Percentiles rank a stretch among this genome's conserved stretches.
Evolutionary conservation across 1,140 invertebrate species (phyloP).

Genomic region (Meloidogyne exigua): DNA sequence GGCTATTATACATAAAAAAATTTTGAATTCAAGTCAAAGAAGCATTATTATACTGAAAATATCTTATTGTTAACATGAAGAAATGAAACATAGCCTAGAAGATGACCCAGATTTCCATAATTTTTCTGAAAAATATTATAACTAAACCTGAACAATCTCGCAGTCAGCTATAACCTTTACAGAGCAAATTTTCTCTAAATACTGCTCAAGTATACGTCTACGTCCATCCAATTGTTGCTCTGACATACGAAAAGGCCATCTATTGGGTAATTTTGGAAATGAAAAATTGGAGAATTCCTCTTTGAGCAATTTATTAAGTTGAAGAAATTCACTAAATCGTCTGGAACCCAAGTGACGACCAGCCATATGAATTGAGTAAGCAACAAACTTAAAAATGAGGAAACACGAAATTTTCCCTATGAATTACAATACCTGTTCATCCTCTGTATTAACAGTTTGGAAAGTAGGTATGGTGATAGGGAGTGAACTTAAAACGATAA

Average conservation of each 20-base stretch:
- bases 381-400: conserved; percentile 74
- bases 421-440: conserved; percentile 70
- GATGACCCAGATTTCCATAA: no score
- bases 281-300: conserved; percentile 94
- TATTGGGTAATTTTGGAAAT: conserved; percentile 95
- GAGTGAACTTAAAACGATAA: conserved; percentile 71
- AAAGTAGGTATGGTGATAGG: conserved; percentile 97
- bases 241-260: conserved; percentile 92
- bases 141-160: conserved; percentile 81
- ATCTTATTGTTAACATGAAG: no score
- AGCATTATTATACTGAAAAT: no score
- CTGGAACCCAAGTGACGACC: conserved; percentile 91
- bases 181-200: conserved; percentile 96
- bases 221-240: conserved; percentile 94
- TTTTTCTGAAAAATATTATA: neutral
- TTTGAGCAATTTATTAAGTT: conserved; percentile 82
- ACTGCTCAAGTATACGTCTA: conserved; percentile 88
- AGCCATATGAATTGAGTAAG: conserved; percentile 99
- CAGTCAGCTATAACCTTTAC: conserved; percentile 94
- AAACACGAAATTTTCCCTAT: neutral
- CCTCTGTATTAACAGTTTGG: conserved; percentile 76
- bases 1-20: no score
- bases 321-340: conserved; percentile 78
- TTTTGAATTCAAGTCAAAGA: no score
- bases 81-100: no score